A percentile compares a stretch with the other conserved stretches of the same genome.
phyloP scores from a whole-genome alignment of 2,797 vertebrate genomes.

The Cetoscarus ocellatus region DNA sequence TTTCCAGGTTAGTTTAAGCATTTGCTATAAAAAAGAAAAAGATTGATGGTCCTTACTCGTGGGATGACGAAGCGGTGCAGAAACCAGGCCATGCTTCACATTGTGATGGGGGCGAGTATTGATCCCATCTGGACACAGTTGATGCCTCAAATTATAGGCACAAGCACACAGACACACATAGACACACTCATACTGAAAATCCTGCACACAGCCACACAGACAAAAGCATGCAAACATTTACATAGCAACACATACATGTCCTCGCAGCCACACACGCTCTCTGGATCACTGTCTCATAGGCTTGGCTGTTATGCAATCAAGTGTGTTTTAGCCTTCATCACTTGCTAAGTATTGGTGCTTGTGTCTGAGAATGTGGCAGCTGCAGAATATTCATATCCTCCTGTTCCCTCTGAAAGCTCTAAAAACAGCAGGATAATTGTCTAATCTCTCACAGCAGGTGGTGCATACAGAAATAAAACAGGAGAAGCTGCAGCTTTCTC shows the following conservation, averaged over 20 bases:
- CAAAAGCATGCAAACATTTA: constrained; percentile 28
- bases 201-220: constrained; percentile 1
- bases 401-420: constrained; percentile 45
- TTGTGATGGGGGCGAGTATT: constrained; percentile 48
- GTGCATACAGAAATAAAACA: constrained; percentile 57
- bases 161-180: constrained; percentile 10
- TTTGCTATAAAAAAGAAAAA: constrained; percentile 1
- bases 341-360: constrained; percentile 1
- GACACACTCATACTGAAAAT: background rate
- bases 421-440: constrained; percentile 60
- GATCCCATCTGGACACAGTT: constrained; percentile 51
- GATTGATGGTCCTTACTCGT: constrained; percentile 23
- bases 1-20: constrained; percentile 4
- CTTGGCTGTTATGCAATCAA: background rate
- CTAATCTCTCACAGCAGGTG: constrained; percentile 71
- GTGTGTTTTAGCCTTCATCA: background rate
- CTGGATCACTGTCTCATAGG: constrained; percentile 1
- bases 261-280: constrained; percentile 12
- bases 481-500: constrained; percentile 19
- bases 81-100: constrained; percentile 60
- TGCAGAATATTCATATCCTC: constrained; percentile 39
- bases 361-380: constrained; percentile 36
- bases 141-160: constrained; percentile 10
- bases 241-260: constrained; percentile 23
- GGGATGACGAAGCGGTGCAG: constrained; percentile 44